Base-by-base conservation (phyloP, 2,797 vertebrate species). In the Pseudocheirus occidentalis region DNA sequence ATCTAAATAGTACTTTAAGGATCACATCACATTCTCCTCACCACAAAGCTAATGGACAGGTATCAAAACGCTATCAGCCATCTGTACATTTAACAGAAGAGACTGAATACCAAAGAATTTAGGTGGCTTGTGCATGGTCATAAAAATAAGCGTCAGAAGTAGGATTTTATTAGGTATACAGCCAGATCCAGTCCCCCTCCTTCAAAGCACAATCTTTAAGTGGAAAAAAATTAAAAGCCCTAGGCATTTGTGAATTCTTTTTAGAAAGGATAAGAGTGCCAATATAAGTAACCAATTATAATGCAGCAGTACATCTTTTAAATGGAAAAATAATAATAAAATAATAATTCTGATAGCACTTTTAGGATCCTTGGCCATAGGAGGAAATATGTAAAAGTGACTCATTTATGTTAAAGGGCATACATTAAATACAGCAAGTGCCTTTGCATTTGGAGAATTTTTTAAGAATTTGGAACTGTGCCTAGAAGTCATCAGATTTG, bases 401-500 rank as follows among this genome's bases (percentile, higher is more conserved):
- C 40, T 93, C 95, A 91, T 96, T 96, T 97, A 95, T 95, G 93
- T 94, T 93, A 95, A 96, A 97, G 94, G 91, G 91, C 96, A 97
- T 95, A 97, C 81, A 97, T 96, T 97, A 96, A 97, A 95, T 97
- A 96, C 93, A 87, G 94, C 96, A 96, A 97, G 55, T 97, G 95
- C 96, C 96, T 92, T 96, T 96, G 95, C 93, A 97, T 96, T 96
- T 97, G 96, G 96, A 94, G 90, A 92, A 94, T 95, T 95, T 97
- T 96, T 98, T 94, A 95, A 92, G 90, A 95, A 62, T 95, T 96
- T 98, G 97, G 97, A 98, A 97, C 95, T 92, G 94, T 93, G 97
- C 97, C 97, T 97, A 97, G 97, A 98, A 98, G 94, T 97, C 96
- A 97, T 97, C 97, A 96, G 97, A 97, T 96, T 94, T 96, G 96